These are phyloP conservation scores for Anas capensis DNA, from an alignment of 2,797 vertebrate genomes.

Conservation along the genomic window DNA sequence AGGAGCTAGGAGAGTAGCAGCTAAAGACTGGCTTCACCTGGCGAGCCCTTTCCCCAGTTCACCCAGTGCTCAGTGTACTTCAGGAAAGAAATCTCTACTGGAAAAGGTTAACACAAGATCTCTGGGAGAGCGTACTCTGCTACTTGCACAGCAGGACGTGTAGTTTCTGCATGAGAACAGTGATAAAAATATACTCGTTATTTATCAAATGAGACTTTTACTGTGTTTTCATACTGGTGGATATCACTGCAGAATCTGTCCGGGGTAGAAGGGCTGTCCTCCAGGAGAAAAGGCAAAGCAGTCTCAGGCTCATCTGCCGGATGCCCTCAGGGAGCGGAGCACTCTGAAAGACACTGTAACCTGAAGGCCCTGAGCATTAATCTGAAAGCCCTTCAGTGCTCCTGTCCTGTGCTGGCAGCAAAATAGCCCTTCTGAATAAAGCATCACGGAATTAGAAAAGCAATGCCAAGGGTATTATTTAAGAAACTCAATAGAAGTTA, in stretches of 20 bases:
- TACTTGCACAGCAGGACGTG: not conserved
- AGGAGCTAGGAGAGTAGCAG: not conserved
- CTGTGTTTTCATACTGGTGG: not conserved
- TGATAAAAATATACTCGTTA: not conserved
- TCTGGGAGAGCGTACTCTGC: not conserved
- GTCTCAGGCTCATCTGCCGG: not conserved
- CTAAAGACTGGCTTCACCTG: not conserved
- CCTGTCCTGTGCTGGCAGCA: not conserved
- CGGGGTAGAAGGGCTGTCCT: not conserved
- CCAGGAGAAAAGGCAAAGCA: not conserved
- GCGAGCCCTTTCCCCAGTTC: accelerated
- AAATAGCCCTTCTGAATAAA: not conserved
- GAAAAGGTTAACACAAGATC: not conserved
- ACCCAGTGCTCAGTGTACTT: not conserved
- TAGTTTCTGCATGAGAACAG: not conserved
- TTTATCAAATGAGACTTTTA: not conserved
- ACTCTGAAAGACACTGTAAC: not conserved
- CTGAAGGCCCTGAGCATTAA: not conserved
- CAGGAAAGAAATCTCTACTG: not conserved
- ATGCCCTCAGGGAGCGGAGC: not conserved
- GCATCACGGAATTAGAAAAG: not conserved
- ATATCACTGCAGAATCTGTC: not conserved
- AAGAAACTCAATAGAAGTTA: not conserved
- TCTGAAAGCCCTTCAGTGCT: not conserved
- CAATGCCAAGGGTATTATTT: not conserved